Evolutionary conservation across 1,140 invertebrate species (phyloP), one percentile per base, ranked within the genome.

Genomic region (Whitmania pigra): DNA sequence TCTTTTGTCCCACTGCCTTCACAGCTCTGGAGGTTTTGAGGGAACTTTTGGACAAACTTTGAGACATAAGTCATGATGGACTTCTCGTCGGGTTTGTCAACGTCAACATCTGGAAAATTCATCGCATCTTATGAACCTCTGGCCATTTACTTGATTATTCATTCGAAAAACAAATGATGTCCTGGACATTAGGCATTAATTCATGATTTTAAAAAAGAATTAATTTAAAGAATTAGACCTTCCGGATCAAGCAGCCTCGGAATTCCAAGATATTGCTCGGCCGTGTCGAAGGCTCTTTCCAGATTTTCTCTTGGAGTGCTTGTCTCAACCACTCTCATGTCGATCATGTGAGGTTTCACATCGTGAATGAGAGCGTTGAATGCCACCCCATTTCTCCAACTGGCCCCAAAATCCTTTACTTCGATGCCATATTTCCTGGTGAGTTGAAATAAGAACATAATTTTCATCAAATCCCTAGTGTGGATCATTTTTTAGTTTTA

Each of bases 21-120:
- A 49, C 43, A 49, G 15, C 43, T 49, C 43, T 49, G 43, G 43
- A 49, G 43, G 43, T 49, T 49, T 49, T 82, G 80, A 25, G 83
- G 82, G 82, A 94, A 96, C 83, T 93, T 93, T 80, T 97, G 92
- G 75, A 98, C 85, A 83, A 98, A 99, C 84, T 98, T 94, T 53
- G 96, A 94, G 57, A 99, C 93, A 82, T 99, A 99, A 40, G 96
- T 99, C 93, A 99, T 98, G 75, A 99, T 92, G 49, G 93, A 97
- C 82, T 94, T 92, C 80, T 99, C 95, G 82, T 99, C 96, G 13
- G 96, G 96, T 79, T 91, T 90, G 20, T 91, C 88, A 18, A 97
- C 93, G 84, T 98, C 93, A 36, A 99, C 93, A 84, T 99, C 96
- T 82, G 72, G 13, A 72, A 66, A 73, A 71, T 36, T 36, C n/a